These are phyloP conservation scores for Spea bombifrons DNA, from an alignment of 2,113 vertebrate species.

Conservation along the genomic window DNA sequence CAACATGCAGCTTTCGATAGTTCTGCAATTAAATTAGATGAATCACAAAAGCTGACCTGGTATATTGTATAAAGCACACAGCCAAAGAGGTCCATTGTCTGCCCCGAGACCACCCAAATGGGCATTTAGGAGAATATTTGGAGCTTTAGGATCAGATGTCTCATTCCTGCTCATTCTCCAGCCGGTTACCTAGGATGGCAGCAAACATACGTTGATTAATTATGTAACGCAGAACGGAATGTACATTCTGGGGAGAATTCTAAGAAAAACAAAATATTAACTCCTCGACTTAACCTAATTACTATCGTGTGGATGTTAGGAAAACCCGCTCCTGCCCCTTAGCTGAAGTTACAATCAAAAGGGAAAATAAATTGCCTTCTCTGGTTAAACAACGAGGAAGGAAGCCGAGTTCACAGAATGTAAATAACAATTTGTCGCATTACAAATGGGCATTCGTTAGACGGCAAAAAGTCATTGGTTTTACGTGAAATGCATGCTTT, in stretches of 20 bases:
- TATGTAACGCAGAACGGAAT: not conserved
- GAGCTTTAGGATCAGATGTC: not conserved
- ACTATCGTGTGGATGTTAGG: not conserved
- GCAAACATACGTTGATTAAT: constrained; percentile 12
- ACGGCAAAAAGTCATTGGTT: too few relatives aligned
- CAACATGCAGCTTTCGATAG: too few relatives aligned
- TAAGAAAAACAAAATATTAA: constrained; percentile 9
- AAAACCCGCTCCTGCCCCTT: not conserved
- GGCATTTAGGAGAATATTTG: not conserved
- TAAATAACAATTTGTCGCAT: too few relatives aligned
- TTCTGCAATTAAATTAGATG: too few relatives aligned
- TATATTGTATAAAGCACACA: not conserved
- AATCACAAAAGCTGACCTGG: too few relatives aligned
- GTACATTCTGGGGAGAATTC: constrained; percentile 8
- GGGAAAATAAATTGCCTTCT: not conserved
- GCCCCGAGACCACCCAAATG: not conserved
- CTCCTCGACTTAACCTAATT: constrained; percentile 4
- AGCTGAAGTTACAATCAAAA: not conserved
- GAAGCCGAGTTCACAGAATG: too few relatives aligned
- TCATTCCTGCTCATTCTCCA: not conserved
- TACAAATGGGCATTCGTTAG: too few relatives aligned
- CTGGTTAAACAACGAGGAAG: too few relatives aligned
- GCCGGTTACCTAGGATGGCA: not conserved
- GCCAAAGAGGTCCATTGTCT: not conserved
- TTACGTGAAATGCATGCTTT: too few relatives aligned